Evolutionary conservation across 2,888 invertebrate genomes (phyloP), one percentile per base, ranked within the genome.

Genomic region (Heliconius hortense): DNA sequence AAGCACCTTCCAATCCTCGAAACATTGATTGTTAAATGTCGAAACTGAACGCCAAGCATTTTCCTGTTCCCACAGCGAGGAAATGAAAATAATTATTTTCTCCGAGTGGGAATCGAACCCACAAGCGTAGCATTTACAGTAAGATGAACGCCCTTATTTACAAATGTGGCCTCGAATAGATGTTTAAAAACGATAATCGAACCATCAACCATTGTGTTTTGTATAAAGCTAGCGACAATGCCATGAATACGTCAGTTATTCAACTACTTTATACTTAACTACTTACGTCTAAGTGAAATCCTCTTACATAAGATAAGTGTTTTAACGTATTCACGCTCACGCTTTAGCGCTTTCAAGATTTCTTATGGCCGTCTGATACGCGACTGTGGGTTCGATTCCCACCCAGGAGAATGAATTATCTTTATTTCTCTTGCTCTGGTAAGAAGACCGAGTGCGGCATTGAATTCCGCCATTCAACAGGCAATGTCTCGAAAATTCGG

Each of bases 231-330:
- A 1, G 43, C 5, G 43, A 48, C 18, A 48, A 48, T 48, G 18
- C 21, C 18, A n/a, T 53, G 21, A 53, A 53, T 21, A 21, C 21
- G 53, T 21, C 7, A 53, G 53, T 60, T 26, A 28, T 26, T 31
- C 63, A 63, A 31, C 63, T 21, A 63, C 31, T 31, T 63, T 63
- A 3, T 63, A 31, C 28, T 21, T 31, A 63, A 63, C 10, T 21
- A 18, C 63, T 18, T 24, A 15, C 10, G 60, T 24, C 60, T 60
- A 15, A 24, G 63, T 31, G 60, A 63, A 63, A 63, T 31, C 63
- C 63, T 63, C 63, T 63, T 63, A 63, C 21, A 21, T 18, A 8
- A 63, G 63, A 63, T 21, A 26, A 60, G 60, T 15, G 60, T 60
- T 15, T 24, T 60, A 63, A 21, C 15, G 21, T 63, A 63, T 63